A percentile compares a stretch with the other conserved stretches of the same genome.
These are phyloP conservation scores for Natator depressus DNA, from an alignment of 2,113 vertebrate species.

Conservation along the genomic window DNA sequence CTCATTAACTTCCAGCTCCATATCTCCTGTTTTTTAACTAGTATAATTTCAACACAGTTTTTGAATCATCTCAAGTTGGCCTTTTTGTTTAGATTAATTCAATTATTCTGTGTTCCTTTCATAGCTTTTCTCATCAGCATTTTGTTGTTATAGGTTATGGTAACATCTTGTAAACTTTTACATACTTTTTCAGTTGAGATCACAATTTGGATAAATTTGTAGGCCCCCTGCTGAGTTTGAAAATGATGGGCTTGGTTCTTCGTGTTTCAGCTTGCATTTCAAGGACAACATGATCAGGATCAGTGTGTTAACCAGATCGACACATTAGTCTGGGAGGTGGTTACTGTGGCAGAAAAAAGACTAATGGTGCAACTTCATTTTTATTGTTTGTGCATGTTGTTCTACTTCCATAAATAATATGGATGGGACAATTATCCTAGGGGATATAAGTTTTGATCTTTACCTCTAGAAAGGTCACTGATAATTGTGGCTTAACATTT, in stretches of 20 bases:
- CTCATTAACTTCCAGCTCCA: not conserved
- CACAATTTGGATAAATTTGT: not conserved
- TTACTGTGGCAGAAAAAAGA: not conserved
- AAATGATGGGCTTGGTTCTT: not conserved
- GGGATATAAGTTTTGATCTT: slow-evolving; percentile 11
- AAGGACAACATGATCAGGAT: not conserved
- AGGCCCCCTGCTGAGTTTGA: not conserved
- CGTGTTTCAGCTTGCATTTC: not conserved
- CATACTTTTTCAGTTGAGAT: not conserved
- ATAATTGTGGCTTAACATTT: slow-evolving; percentile 36
- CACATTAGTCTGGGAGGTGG: slow-evolving; percentile 4
- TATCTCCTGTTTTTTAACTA: not conserved
- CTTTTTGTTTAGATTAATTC: not conserved
- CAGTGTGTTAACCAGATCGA: not conserved
- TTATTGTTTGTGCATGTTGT: not conserved
- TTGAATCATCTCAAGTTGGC: not conserved
- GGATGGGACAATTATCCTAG: slow-evolving; percentile 35
- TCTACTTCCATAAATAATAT: slow-evolving; percentile 35
- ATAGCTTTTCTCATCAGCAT: not conserved
- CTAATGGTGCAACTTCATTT: not conserved
- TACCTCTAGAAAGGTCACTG: not conserved
- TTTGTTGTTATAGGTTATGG: not conserved
- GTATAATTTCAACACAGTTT: not conserved
- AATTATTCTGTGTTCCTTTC: not conserved
- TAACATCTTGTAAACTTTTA: not conserved